Evolutionary conservation across 2,888 invertebrate species (phyloP).

Genomic region (Coleophora flavipennella): DNA sequence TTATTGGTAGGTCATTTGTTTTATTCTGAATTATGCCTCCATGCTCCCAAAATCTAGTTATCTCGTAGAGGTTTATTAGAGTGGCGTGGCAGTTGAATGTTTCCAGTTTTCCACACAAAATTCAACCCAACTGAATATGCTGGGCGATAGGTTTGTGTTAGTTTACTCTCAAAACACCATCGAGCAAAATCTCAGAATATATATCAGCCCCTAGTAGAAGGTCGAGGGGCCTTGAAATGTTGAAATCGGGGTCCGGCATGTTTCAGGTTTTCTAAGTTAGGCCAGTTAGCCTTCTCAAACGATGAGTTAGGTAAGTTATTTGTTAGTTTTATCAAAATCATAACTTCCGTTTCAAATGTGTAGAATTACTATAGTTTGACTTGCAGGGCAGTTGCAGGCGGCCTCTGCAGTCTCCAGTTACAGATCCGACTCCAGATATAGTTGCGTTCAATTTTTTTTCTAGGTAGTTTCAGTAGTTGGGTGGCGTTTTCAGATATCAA

Average conservation of each 20-base stretch:
- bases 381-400: too few relatives aligned
- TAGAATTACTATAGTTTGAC: constrained; percentile 1
- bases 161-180: too few relatives aligned
- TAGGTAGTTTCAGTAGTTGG: background rate
- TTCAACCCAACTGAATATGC: too few relatives aligned
- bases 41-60: too few relatives aligned
- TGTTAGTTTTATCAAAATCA: constrained; percentile 7
- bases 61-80: too few relatives aligned
- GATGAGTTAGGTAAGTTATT: constrained; percentile 8
- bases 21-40: too few relatives aligned
- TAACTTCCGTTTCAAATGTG: constrained; percentile 3
- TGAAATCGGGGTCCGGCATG: constrained; percentile 10
- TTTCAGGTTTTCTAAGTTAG: constrained; percentile 3
- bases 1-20: too few relatives aligned
- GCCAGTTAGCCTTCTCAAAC: constrained; percentile 6
- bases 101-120: too few relatives aligned
- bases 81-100: too few relatives aligned
- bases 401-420: constrained; percentile 3
- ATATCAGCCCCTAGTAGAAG: constrained; percentile 8
- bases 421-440: constrained; percentile 6
- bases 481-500: background rate
- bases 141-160: too few relatives aligned
- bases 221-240: constrained; percentile 9
- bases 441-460: background rate
- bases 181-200: constrained; percentile 8